A percentile compares a stretch with the other conserved stretches of the same genome.
These are phyloP conservation scores for Mus spicilegus DNA, from an alignment of 2,113 vertebrate species.

Conservation along the genomic window DNA sequence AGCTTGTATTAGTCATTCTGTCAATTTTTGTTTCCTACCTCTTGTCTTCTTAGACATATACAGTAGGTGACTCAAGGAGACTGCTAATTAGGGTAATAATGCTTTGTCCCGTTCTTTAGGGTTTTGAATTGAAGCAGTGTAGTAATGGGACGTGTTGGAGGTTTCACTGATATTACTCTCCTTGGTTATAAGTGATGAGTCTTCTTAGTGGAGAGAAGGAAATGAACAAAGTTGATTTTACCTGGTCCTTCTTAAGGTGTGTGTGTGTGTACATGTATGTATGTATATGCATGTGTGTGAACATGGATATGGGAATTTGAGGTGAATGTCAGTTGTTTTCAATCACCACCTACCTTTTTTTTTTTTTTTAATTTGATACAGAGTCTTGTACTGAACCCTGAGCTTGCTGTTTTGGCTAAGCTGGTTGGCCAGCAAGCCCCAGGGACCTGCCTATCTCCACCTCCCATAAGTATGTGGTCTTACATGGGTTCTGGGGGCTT, in stretches of 20 bases:
- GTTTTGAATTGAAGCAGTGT: slow-evolving; percentile 1
- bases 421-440: background rate
- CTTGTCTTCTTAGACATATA: background rate
- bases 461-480: background rate
- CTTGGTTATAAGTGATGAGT: background rate
- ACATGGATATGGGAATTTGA: background rate
- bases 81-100: background rate
- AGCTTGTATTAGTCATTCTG: background rate
- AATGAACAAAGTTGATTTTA: background rate
- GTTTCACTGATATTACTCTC: background rate
- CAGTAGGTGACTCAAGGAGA: background rate
- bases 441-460: no score
- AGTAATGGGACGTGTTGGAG: background rate
- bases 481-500: background rate
- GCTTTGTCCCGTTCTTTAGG: background rate
- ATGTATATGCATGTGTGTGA: background rate
- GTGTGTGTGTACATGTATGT: background rate
- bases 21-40: background rate
- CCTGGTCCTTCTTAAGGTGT: background rate
- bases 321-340: background rate
- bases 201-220: background rate
- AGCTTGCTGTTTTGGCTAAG: background rate
- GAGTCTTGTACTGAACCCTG: background rate
- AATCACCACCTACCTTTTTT: background rate
- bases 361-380: background rate